Base-by-base conservation (phyloP, 2,888 invertebrate species). In the Bellardia bayeri region DNA sequence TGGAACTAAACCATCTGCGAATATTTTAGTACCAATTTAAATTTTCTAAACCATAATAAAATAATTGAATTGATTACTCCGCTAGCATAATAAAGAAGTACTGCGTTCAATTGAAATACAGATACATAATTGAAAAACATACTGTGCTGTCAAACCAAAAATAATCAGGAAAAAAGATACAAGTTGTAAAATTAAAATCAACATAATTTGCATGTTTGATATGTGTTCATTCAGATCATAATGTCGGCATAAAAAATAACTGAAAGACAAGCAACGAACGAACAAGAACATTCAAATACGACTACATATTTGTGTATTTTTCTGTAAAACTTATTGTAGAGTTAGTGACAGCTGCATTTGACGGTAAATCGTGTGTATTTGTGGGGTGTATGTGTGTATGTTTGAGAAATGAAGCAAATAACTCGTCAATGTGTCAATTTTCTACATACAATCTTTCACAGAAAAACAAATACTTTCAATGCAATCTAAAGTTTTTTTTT, bases 331-430 rank as follows among this genome's bases (percentile, higher is more conserved):
- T 71, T 56, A 78, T 63, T 69, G 74, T 66, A 69, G 7, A 69
- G 68, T 23, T 76, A 87, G 81, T 80, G 79, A 76, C 91, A 90
- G 91, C 89, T 91, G 90, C 88, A 89, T 86, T 89, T 90, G 91
- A 90, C 91, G 91, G 90, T 72, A 82, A 86, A 86, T 75, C 68
- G 75, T 86, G 71, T 78, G 66, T 80, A 30, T 14, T 4, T 76
- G 30, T 45, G 66, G n/a, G 16, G 45, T 64, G 16, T 51, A n/a
- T 37, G 9, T 14, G 69, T 61, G 37, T 51, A 11, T 16, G 63
- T 49, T 33, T 56, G 45, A 56, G 71, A 78, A 79, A 40, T 69
- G 72, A 82, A 68, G 74, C 78, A 69, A 69, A 75, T 75, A 82
- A 88, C 82, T 83, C 83, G 83, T 82, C 88, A 88, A 85, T 85